Evolutionary conservation across 2,113 vertebrate species (phyloP).

Genomic region (Dryoscopus gambensis): DNA sequence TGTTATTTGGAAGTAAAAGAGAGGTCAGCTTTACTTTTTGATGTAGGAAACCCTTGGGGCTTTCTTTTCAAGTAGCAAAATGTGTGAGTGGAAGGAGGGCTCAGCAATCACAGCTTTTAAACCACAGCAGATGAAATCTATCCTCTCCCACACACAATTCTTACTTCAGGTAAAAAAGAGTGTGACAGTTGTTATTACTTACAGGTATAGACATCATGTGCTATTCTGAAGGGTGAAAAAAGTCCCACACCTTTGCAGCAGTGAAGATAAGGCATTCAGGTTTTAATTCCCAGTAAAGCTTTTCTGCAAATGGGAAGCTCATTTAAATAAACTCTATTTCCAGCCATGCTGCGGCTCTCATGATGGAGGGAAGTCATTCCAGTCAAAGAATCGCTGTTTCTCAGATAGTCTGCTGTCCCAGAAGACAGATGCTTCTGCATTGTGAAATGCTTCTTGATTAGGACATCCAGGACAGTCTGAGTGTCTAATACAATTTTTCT

Average conservation of each 20-base stretch:
- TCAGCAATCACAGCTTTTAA: background rate
- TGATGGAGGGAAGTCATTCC: background rate
- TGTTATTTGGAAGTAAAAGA: background rate
- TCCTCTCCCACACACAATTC: background rate
- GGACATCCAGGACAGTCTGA: background rate
- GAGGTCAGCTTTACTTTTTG: background rate
- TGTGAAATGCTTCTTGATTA: background rate
- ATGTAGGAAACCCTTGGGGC: background rate
- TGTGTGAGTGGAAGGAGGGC: background rate
- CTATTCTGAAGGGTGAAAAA: background rate
- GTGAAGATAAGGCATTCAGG: background rate
- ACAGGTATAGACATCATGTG: background rate
- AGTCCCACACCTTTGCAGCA: background rate
- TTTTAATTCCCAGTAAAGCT: background rate
- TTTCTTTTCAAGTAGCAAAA: background rate
- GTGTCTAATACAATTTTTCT: background rate
- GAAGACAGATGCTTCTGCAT: rapidly evolving
- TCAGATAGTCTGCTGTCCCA: background rate
- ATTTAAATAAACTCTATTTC: background rate
- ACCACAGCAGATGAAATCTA: background rate
- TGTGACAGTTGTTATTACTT: background rate
- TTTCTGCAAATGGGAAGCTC: background rate
- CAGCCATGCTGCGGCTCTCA: rapidly evolving
- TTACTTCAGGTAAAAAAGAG: background rate
- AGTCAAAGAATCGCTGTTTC: background rate